These are phyloP conservation scores for Probosciger aterrimus DNA, from an alignment of 2,113 vertebrate genomes.

Conservation along the genomic window DNA sequence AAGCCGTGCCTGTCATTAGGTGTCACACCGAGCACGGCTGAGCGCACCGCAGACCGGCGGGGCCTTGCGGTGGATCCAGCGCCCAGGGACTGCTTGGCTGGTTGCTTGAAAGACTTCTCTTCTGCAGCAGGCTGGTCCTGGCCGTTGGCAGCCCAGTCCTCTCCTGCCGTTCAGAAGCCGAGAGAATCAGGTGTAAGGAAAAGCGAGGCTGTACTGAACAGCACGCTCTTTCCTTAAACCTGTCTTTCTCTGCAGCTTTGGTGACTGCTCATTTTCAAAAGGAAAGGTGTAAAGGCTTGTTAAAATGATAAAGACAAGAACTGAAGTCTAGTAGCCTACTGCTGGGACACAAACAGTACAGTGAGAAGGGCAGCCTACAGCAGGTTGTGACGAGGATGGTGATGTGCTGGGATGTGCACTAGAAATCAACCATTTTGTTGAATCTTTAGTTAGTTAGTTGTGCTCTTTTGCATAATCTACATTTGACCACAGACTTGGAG, in stretches of 20 bases:
- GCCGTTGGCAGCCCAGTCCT: not conserved
- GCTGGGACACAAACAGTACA: not conserved
- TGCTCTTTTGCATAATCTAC: not conserved
- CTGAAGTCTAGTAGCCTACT: not conserved
- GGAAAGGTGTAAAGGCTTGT: not conserved
- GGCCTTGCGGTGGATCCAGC: not conserved
- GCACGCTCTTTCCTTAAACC: not conserved
- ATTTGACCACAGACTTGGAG: not conserved
- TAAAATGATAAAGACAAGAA: not conserved
- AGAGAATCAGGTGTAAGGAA: not conserved
- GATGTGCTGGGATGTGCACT: not conserved
- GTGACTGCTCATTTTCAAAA: not conserved
- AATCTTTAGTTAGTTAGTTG: not conserved
- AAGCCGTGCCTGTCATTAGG: not conserved
- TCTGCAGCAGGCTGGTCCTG: not conserved
- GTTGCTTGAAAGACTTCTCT: not conserved
- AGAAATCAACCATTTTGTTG: not conserved
- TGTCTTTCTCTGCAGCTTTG: not conserved
- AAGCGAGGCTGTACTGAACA: not conserved
- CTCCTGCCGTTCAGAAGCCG: not conserved
- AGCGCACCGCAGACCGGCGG: not conserved
- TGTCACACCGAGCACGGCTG: not conserved
- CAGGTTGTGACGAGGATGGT: fast-evolving
- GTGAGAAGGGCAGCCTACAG: not conserved
- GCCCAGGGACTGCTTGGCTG: not conserved